Percentiles rank a stretch among this genome's conserved stretches.
Conservation (phyloP, 2,797 vertebrate species). For the Enteromius anoplus region DNA sequence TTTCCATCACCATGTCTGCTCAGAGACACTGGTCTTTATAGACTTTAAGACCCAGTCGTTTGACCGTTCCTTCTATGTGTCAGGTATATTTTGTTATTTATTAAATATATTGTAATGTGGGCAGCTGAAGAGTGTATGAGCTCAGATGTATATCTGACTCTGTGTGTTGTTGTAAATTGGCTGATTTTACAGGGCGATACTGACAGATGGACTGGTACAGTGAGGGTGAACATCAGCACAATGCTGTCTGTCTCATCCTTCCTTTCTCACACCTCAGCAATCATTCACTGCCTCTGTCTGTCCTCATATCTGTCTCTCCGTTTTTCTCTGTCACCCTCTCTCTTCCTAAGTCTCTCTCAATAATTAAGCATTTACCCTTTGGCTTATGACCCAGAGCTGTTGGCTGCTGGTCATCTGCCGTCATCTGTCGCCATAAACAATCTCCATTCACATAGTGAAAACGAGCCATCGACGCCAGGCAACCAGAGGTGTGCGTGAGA, state of each 20-base stretch:
- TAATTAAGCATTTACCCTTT: conserved; percentile 29
- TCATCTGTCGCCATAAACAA: conserved; percentile 28
- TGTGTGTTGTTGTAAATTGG: not conserved
- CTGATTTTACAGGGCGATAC: conserved; percentile 2
- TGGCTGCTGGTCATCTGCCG: conserved; percentile 29
- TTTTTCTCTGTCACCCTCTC: conserved; percentile 3
- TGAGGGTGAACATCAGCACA: conserved; percentile 10
- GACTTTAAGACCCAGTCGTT: not conserved
- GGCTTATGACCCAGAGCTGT: conserved; percentile 21
- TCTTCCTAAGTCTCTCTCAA: conserved; percentile 2
- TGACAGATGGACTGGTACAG: conserved; percentile 6
- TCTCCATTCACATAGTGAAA: conserved; percentile 13
- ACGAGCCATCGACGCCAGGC: conserved; percentile 6
- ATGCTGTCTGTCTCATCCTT: conserved; percentile 8
- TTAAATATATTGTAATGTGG: no score
- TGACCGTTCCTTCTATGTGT: not conserved
- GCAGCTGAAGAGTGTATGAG: not conserved
- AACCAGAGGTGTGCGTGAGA: conserved; percentile 15
- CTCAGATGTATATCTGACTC: not conserved
- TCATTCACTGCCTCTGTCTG: not conserved
- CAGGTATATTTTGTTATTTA: not conserved
- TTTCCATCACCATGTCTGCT: not conserved
- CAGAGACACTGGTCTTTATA: not conserved
- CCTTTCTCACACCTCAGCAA: conserved; percentile 2
- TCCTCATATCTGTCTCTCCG: not conserved